These are phyloP conservation scores for Cephus nigrinus DNA, from an alignment of 2,888 invertebrate species.

Conservation along the genomic window DNA sequence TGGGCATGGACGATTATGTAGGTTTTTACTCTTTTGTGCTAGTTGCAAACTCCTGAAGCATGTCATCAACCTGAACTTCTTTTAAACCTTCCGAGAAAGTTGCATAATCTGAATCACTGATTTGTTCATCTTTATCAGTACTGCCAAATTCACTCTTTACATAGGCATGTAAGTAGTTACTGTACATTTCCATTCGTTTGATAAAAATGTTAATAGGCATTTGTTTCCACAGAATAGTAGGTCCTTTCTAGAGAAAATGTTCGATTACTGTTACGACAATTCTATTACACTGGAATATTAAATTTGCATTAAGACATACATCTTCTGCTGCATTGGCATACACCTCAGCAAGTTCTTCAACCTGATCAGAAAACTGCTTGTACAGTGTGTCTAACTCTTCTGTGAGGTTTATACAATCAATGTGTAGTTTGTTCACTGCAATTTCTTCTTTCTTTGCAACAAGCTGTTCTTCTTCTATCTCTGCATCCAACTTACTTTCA, in stretches of 20 bases:
- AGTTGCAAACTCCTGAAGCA: conserved; percentile 15
- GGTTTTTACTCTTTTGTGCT: conserved; percentile 9
- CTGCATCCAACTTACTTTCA: conserved; percentile 28
- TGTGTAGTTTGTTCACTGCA: conserved; percentile 37
- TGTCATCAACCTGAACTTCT: conserved; percentile 29
- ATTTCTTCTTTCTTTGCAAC: conserved; percentile 39
- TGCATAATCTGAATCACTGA: conserved; percentile 36
- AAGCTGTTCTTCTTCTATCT: conserved; percentile 31
- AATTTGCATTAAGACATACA: conserved; percentile 34
- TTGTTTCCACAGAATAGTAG: conserved; percentile 55
- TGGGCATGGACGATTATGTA: background rate
- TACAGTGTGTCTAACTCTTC: conserved; percentile 41
- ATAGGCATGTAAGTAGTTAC: conserved; percentile 47
- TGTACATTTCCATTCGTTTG: conserved; percentile 55
- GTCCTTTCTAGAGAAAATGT: conserved; percentile 44
- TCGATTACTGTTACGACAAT: background rate
- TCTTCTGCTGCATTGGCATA: conserved; percentile 51
- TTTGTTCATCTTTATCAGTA: conserved; percentile 21
- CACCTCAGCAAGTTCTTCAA: conserved; percentile 44
- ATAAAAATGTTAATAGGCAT: conserved; percentile 54
- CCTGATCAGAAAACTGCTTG: conserved; percentile 40
- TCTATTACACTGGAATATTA: background rate
- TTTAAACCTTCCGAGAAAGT: conserved; percentile 34
- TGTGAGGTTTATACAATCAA: conserved; percentile 35
- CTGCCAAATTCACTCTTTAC: conserved; percentile 49